Evolutionary conservation across 2,888 invertebrate species (phyloP), one percentile per base, ranked within the genome.

Genomic region (Caenorhabditis zanzibari): DNA sequence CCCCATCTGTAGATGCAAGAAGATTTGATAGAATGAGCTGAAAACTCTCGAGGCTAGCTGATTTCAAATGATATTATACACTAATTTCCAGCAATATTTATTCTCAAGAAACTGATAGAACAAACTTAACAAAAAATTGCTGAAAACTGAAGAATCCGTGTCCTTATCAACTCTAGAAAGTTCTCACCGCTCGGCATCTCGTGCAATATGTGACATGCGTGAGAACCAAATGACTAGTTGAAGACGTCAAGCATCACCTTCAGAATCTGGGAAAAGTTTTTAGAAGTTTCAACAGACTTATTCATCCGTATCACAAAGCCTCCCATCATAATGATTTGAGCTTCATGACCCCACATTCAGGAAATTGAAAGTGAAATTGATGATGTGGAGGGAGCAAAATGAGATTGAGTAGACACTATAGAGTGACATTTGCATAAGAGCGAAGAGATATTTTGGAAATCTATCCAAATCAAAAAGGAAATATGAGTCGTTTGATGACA

Each of bases 151-250:
- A 14, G 54, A 19, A n/a, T 1, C 26, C 14, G 19, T 47, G 63
- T 19, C 54, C 63, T 74, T 73, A 73, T 73, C 61, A 73, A 73
- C 35, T 32, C 24, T 22, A 22, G 74, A 41, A 52, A 38, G 22
- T 56, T 74, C 74, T 61, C 74, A 74, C 74, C 64, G 44, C 19
- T 63, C 56, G 26, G 41, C 63, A 63, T 38, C 73, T 64, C 74
- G 64, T 74, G 74, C 64, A 49, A 28, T 19, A 22, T 35, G 73
- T 54, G 64, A 74, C 74, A 74, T 74, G 56, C 74, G 74, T 74
- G 74, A 44, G 64, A 74, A 64, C 14, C 14, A 52, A 56, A 32
- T 74, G 74, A 74, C 64, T 74, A 28, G 64, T n/a, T n/a, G 63
- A 22, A 54, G 64, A 54, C 74, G 74, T 74, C 74, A 74, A 64